phyloP scores from a whole-genome alignment of 2,888 invertebrate species.

The Helleia helle region DNA sequence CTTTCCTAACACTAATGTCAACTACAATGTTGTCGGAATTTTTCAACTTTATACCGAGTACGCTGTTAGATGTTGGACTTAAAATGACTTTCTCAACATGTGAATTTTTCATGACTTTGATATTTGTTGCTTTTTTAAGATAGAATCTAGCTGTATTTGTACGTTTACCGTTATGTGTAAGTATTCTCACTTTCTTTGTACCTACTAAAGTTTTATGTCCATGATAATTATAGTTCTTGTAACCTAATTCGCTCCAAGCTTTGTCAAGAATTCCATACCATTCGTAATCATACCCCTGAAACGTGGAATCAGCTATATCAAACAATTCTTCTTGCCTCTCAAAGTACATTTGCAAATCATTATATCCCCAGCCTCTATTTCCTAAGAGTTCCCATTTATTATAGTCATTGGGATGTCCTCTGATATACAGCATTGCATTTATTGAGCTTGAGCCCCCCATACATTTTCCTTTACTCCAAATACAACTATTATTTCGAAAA shows the following conservation, averaged over 20 bases:
- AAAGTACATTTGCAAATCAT: conserved; percentile 52
- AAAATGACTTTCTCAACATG: conserved; percentile 63
- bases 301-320: conserved; percentile 20
- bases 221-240: conserved; percentile 21
- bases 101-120: conserved; percentile 59
- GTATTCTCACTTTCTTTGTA: conserved; percentile 55
- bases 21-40: conserved; percentile 36
- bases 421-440: conserved; percentile 76
- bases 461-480: conserved; percentile 79
- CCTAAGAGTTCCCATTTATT: conserved; percentile 69
- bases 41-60: conserved; percentile 46
- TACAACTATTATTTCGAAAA: conserved; percentile 40
- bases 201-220: conserved; percentile 48
- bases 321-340: conserved; percentile 49
- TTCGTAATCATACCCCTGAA: conserved; percentile 23
- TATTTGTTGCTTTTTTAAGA: conserved; percentile 36
- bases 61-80: conserved; percentile 46
- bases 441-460: conserved; percentile 76
- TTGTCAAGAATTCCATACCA: conserved; percentile 32
- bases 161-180: conserved; percentile 54
- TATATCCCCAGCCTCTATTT: conserved; percentile 70
- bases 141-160: conserved; percentile 67
- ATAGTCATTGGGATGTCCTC: conserved; percentile 71
- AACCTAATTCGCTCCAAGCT: conserved; percentile 55
- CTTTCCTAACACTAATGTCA: conserved; percentile 44